Percentiles rank a stretch among this genome's conserved stretches.
phyloP scores from a whole-genome alignment of 2,113 vertebrate species.

The Malaclemys terrapin region DNA sequence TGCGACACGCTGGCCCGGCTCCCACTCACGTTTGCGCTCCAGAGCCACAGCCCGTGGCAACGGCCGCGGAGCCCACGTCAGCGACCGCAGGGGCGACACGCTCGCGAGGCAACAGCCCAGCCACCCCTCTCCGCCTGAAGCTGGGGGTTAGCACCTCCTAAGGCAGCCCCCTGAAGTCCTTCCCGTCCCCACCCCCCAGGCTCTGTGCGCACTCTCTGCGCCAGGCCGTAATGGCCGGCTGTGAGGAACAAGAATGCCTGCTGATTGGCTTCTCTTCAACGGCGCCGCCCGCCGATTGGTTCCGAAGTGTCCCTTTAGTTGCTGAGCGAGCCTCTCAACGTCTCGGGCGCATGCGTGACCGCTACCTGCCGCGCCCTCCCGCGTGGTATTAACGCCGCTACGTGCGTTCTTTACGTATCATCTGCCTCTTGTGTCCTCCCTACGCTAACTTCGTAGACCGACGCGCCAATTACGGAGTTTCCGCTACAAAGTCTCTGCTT shows the following conservation, averaged over 20 bases:
- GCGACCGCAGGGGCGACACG: slow-evolving; percentile 15
- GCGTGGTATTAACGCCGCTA: slow-evolving; percentile 17
- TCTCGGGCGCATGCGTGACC: slow-evolving; percentile 14
- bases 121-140: neutral
- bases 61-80: neutral
- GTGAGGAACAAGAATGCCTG: neutral
- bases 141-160: neutral
- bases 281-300: neutral
- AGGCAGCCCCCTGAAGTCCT: too few species aligned
- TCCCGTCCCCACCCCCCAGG: neutral
- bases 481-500: slow-evolving; percentile 11
- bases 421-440: neutral
- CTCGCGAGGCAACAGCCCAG: slow-evolving; percentile 47
- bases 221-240: neutral
- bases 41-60: too few species aligned
- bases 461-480: slow-evolving; percentile 9
- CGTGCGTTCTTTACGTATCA: slow-evolving; percentile 29
- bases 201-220: neutral
- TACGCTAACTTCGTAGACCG: slow-evolving; percentile 32
- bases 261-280: slow-evolving; percentile 17
- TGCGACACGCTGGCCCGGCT: too few species aligned
- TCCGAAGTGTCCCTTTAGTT: neutral
- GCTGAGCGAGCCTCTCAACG: neutral
- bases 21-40: neutral
- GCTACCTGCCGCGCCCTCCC: neutral